Conservation (phyloP, 2,888 invertebrate genomes). For the Cheilosia vernalis region DNA sequence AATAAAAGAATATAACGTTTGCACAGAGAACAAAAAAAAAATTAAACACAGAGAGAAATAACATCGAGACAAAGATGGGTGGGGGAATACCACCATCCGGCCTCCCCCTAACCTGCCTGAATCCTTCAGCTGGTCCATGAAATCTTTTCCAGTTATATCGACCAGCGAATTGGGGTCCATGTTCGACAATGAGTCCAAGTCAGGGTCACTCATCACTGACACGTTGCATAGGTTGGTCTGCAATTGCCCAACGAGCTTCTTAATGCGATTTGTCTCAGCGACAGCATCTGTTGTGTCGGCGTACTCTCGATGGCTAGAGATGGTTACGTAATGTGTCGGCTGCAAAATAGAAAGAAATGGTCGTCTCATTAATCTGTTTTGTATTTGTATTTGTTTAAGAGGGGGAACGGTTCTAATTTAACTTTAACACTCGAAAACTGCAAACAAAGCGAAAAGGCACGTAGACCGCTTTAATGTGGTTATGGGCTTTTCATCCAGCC, state of each 20-base stretch:
- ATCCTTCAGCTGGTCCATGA: constrained; percentile 86
- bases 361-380: neutral
- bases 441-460: no score
- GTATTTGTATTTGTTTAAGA: neutral
- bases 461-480: no score
- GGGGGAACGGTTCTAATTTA: neutral
- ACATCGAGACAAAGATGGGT: constrained; percentile 79
- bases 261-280: constrained; percentile 85
- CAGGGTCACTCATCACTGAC: constrained; percentile 92
- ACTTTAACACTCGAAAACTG: neutral
- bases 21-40: constrained; percentile 48
- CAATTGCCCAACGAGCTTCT: constrained; percentile 90
- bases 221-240: constrained; percentile 93
- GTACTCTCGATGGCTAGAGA: constrained; percentile 85
- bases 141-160: constrained; percentile 91
- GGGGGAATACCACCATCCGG: constrained; percentile 72
- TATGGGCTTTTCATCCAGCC: no score
- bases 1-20: constrained; percentile 36
- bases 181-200: constrained; percentile 92
- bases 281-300: constrained; percentile 81
- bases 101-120: constrained; percentile 87
- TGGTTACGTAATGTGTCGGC: constrained; percentile 83
- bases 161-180: constrained; percentile 95
- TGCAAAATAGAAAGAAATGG: constrained; percentile 75
- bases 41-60: constrained; percentile 42